A percentile compares a stretch with the other conserved stretches of the same genome.
Evolutionary conservation across 2,888 invertebrate genomes (phyloP).

Genomic region (Andrena flavipes): DNA sequence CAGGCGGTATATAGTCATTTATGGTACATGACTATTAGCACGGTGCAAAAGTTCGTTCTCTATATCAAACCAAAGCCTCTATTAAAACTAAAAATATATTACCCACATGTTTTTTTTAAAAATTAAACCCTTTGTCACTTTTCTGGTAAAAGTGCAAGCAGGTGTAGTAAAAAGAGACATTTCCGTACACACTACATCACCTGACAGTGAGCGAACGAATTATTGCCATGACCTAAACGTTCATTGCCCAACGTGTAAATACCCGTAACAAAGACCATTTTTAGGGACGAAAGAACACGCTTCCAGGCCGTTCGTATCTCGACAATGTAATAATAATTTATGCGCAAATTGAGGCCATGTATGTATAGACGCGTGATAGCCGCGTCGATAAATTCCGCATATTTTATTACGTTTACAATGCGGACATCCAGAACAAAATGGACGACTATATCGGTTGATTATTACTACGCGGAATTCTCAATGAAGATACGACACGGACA

Average conservation of each 20-base stretch:
- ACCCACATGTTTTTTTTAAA: too few relatives aligned
- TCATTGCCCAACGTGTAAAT: neutral
- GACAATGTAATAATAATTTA: conserved; percentile 63
- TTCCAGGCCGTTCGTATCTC: conserved; percentile 23
- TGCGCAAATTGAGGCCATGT: conserved; percentile 33
- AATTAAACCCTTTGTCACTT: too few relatives aligned
- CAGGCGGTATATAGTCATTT: too few relatives aligned
- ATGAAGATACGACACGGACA: conserved; percentile 52
- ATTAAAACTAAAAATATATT: too few relatives aligned
- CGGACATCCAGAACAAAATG: conserved; percentile 63
- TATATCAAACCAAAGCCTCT: too few relatives aligned
- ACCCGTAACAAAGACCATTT: neutral
- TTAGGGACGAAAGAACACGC: neutral
- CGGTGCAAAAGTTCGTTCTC: too few relatives aligned
- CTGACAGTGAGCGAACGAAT: neutral
- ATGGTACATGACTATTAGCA: too few relatives aligned
- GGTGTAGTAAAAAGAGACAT: neutral
- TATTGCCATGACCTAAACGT: neutral
- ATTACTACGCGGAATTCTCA: conserved; percentile 67
- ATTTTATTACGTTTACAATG: conserved; percentile 77
- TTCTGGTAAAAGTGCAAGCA: too few relatives aligned
- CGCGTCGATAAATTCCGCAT: conserved; percentile 76
- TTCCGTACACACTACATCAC: neutral
- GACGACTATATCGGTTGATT: conserved; percentile 62
- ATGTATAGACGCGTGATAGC: conserved; percentile 30